A percentile compares a stretch with the other conserved stretches of the same genome.
Conservation (phyloP, 2,113 vertebrate genomes). For the Hippoglossus stenolepis region DNA sequence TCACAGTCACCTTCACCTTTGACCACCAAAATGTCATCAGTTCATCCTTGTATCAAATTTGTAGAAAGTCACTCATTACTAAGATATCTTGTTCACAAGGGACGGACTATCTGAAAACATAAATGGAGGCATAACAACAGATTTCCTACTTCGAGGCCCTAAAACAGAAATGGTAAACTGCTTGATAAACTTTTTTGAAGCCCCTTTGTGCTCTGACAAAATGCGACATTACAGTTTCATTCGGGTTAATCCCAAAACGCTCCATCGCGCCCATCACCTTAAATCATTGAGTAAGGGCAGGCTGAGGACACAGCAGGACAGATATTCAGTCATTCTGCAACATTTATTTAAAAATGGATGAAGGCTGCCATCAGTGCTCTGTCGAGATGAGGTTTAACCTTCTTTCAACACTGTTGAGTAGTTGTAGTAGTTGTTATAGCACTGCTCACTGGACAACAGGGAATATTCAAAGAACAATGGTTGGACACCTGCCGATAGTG, state of each 20-base stretch:
- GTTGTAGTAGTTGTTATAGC: too few relatives aligned
- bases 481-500: background rate
- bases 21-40: background rate
- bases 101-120: background rate
- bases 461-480: background rate
- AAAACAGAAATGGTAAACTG: background rate
- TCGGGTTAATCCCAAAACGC: conserved; percentile 35
- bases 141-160: background rate
- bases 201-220: conserved; percentile 38
- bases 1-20: background rate
- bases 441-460: background rate
- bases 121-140: background rate
- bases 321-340: conserved; percentile 33
- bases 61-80: background rate
- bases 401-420: background rate
- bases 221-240: conserved; percentile 55
- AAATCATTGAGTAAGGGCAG: conserved; percentile 37
- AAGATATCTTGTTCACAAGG: too few relatives aligned
- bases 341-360: conserved; percentile 71
- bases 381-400: conserved; percentile 11
- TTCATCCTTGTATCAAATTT: background rate
- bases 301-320: conserved; percentile 28
- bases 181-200: conserved; percentile 8
- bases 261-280: conserved; percentile 39
- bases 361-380: conserved; percentile 38